Percentiles rank a stretch among this genome's conserved stretches.
phyloP scores from a whole-genome alignment of 2,113 vertebrate species.

The Myotis brandtii region DNA sequence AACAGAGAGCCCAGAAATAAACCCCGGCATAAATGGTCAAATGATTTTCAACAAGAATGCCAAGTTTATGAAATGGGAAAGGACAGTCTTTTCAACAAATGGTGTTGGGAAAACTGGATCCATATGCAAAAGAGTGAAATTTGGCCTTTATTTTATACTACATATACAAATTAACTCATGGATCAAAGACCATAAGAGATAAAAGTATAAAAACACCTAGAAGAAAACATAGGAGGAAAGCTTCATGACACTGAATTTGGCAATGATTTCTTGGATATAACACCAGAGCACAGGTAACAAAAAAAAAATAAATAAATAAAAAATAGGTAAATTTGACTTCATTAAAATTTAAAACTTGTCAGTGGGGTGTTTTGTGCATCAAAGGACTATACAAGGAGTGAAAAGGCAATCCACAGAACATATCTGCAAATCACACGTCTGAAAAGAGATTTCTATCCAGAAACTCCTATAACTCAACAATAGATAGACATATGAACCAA shows the following conservation, averaged over 20 bases:
- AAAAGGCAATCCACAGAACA: constrained; percentile 42
- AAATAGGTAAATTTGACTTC: not conserved
- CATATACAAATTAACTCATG: constrained; percentile 38
- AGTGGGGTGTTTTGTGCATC: not conserved
- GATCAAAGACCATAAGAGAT: not conserved
- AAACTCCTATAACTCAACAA: constrained; percentile 9
- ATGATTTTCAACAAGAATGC: not conserved
- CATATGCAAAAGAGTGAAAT: not conserved
- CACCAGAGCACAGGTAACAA: not conserved
- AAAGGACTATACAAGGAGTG: not conserved
- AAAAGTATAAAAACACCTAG: constrained; percentile 20
- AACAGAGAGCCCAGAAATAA: constrained; percentile 24
- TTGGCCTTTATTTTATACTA: not conserved
- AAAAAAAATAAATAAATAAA: constrained; percentile 25
- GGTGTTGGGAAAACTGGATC: constrained; percentile 1
- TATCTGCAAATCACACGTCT: constrained; percentile 1
- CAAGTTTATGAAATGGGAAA: not conserved
- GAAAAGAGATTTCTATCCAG: not conserved
- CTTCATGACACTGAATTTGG: constrained; percentile 5
- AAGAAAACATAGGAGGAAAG: not conserved
- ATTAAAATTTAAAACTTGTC: constrained; percentile 24
- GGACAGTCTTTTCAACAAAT: constrained; percentile 16
- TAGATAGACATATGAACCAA: not conserved
- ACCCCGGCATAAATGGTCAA: not conserved
- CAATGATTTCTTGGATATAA: not conserved